Base-by-base conservation (phyloP, 1,140 invertebrate genomes). In the Drosophila quadrilineata region DNA sequence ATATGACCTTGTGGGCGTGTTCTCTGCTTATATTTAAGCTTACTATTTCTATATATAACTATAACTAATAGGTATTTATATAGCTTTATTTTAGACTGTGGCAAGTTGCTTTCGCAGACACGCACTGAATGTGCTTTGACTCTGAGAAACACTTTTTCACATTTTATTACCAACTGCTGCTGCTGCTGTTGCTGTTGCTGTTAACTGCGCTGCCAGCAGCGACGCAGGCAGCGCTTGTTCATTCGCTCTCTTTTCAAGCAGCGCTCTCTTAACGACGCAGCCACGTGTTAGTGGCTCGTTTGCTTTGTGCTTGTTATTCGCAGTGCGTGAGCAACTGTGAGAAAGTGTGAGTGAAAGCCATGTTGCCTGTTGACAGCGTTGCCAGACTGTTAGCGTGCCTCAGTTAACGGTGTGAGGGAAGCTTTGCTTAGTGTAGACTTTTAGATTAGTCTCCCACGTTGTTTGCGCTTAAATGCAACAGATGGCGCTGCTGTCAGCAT, bases 231-330 rank as follows among this genome's bases (percentile, higher is more conserved):
- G 64, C 49, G 46, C 29, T 6, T n/a, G 29, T 9, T 24, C 10
- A 6, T 24, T 35, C 14, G 9, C 26, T 33, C 16, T 49, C 36
- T 70, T 48, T 38, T 40, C 9, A n/a, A 6, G 0, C 3, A 12
- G 29, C 8, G 38, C 70, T 74, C 76, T 77, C 56, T 6, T 36
- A 5, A 3, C 35, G n/a, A 3, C 9, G n/a, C 54, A 31, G 69
- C 69, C 77, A 84, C 79, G 79, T 84, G 79, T 71, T 84, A 56
- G 17, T 63, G 70, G 63, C 62, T 45, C 21, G 59, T 84, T 59
- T 77, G 66, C 65, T 60, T 84, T 74, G 41, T 33, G 43, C 48
- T 79, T 82, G 79, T 79, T 74, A 59, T 82, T 85, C 79, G 70
- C 49, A 71, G 66, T 50, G 49, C 40, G 70, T 31, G 58, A 60